Percentiles rank a stretch among this genome's conserved stretches.
Conservation (phyloP, 2,888 invertebrate genomes). For the Steromphala cineraria region DNA sequence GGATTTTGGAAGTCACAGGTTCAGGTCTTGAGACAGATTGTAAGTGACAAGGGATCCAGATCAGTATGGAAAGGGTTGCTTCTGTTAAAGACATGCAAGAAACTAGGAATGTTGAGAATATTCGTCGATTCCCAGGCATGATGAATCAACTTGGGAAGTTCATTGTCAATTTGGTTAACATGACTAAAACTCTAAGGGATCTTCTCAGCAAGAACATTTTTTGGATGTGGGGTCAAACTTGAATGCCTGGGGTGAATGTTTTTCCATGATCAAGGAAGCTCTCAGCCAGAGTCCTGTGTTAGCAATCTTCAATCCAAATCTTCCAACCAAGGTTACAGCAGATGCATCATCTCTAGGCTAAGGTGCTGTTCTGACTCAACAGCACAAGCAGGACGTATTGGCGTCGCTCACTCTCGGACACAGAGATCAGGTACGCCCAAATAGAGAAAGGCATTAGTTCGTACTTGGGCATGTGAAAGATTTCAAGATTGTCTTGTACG, state of each 20-base stretch:
- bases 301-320: not conserved
- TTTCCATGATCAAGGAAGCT: not conserved
- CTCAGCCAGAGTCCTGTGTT: not conserved
- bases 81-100: not conserved
- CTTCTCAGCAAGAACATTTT: not conserved
- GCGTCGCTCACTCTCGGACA: not conserved
- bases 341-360: not conserved
- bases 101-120: not conserved
- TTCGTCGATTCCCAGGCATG: conserved; percentile 6
- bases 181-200: not conserved
- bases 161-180: not conserved
- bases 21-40: not conserved
- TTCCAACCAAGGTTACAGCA: not conserved
- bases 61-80: not conserved
- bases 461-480: conserved; percentile 2
- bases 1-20: not conserved
- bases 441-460: not conserved
- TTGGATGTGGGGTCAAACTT: not conserved
- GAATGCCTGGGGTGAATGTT: not conserved
- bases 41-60: not conserved
- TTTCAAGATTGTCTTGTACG: not conserved
- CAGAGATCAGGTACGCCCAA: not conserved
- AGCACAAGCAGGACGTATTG: not conserved
- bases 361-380: not conserved
- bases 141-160: conserved; percentile 2